Percentiles rank a stretch among this genome's conserved stretches.
These are phyloP conservation scores for Aselliscus stoliczkanus DNA, from an alignment of 2,797 vertebrate species.

Conservation along the genomic window DNA sequence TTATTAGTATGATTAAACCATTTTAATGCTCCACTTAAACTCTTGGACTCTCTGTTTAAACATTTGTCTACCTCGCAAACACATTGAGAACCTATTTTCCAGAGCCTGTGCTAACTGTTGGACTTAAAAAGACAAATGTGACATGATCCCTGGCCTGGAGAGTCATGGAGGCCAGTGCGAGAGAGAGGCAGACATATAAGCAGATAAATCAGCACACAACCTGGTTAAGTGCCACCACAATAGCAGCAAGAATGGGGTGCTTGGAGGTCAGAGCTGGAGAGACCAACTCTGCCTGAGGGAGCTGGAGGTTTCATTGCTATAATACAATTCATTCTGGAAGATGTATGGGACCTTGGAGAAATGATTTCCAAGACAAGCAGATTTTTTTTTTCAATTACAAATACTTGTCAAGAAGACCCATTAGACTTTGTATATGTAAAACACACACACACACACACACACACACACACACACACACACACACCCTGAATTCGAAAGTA, in stretches of 20 bases:
- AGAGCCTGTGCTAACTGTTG: not conserved
- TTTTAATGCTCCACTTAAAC: not conserved
- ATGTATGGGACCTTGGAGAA: conserved; percentile 22
- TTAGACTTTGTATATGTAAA: not conserved
- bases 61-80: not conserved
- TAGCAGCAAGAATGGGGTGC: not conserved
- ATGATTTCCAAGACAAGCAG: conserved; percentile 24
- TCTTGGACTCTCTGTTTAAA: not conserved
- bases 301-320: not conserved
- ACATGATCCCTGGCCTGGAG: not conserved
- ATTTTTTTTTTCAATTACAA: not conserved
- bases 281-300: not conserved
- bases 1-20: not conserved
- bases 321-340: conserved; percentile 8
- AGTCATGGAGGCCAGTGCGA: not conserved
- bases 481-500: not conserved
- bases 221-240: conserved; percentile 33
- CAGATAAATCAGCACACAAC: conserved; percentile 42
- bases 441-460: not conserved
- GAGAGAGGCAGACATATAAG: not conserved
- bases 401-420: conserved; percentile 12
- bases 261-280: not conserved
- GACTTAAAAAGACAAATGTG: conserved; percentile 40
- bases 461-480: not conserved
- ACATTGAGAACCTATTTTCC: not conserved